These are phyloP conservation scores for Microctenopoma lineatum DNA, from an alignment of 2,797 vertebrate genomes.

Conservation along the genomic window DNA sequence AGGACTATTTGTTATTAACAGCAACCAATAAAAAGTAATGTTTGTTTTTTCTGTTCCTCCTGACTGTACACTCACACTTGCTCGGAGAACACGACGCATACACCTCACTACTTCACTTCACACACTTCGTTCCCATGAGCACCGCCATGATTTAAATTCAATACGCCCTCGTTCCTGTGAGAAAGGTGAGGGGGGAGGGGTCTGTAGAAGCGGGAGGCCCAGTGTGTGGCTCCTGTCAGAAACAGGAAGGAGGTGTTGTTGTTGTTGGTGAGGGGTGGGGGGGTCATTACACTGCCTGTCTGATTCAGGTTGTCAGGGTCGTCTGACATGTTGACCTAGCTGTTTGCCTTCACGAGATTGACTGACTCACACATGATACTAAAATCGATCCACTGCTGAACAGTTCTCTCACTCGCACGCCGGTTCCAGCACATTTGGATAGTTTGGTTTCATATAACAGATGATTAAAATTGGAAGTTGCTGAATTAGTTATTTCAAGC, in stretches of 20 bases:
- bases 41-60: slow-evolving; percentile 12
- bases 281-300: not conserved
- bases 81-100: not conserved
- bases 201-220: slow-evolving; percentile 40
- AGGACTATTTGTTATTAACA: slow-evolving; percentile 60
- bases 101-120: too few relatives aligned
- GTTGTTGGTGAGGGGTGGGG: not conserved
- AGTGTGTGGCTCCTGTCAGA: slow-evolving; percentile 34
- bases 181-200: not conserved
- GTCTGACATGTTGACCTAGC: slow-evolving; percentile 47
- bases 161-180: not conserved
- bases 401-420: not conserved
- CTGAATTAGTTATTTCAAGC: too few relatives aligned
- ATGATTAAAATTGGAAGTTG: too few relatives aligned
- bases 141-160: not conserved
- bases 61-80: slow-evolving; percentile 16
- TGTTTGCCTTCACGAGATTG: slow-evolving; percentile 39
- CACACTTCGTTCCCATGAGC: not conserved
- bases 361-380: not conserved
- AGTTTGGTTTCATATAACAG: too few relatives aligned
- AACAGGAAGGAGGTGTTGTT: not conserved
- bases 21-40: slow-evolving; percentile 38
- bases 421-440: too few relatives aligned
- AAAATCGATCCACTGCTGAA: slow-evolving; percentile 31
- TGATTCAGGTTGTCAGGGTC: slow-evolving; percentile 57